Percentiles rank a stretch among this genome's conserved stretches.
Conservation (phyloP, 2,113 vertebrate species). For the Gymnorhina tibicen region DNA sequence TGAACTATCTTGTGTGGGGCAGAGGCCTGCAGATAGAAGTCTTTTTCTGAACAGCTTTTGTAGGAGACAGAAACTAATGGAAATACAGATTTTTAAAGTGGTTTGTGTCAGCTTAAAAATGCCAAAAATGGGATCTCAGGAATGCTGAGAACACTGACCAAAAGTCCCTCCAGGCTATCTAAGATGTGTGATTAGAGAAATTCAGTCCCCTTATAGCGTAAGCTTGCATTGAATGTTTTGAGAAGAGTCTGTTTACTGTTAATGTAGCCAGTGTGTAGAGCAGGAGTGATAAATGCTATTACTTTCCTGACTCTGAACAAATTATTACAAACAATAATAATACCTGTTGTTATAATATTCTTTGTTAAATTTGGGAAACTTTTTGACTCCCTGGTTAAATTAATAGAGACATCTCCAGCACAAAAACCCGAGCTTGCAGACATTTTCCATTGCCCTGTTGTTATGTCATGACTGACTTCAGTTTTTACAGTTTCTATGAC, state of each 20-base stretch:
- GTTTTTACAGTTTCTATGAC: constrained; percentile 72
- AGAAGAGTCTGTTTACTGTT: background rate
- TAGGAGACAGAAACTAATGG: background rate
- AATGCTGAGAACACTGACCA: background rate
- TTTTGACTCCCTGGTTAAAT: constrained; percentile 4
- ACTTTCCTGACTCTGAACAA: background rate
- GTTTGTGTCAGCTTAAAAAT: background rate
- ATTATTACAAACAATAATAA: background rate
- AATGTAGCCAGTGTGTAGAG: background rate
- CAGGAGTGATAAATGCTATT: background rate
- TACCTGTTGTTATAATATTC: background rate
- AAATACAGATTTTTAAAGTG: background rate
- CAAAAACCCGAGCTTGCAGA: constrained; percentile 29
- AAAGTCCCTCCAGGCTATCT: background rate
- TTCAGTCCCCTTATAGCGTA: background rate
- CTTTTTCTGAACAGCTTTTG: background rate
- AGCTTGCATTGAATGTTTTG: background rate
- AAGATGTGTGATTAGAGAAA: background rate
- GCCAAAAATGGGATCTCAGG: background rate
- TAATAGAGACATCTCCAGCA: constrained; percentile 1
- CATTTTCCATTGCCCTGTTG: constrained; percentile 48
- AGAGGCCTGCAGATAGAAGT: background rate
- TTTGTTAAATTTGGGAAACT: background rate
- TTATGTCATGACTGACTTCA: constrained; percentile 61
- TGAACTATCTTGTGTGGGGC: background rate